phyloP scores from a whole-genome alignment of 2,797 vertebrate genomes.

The Orientallactaga sibirica region DNA sequence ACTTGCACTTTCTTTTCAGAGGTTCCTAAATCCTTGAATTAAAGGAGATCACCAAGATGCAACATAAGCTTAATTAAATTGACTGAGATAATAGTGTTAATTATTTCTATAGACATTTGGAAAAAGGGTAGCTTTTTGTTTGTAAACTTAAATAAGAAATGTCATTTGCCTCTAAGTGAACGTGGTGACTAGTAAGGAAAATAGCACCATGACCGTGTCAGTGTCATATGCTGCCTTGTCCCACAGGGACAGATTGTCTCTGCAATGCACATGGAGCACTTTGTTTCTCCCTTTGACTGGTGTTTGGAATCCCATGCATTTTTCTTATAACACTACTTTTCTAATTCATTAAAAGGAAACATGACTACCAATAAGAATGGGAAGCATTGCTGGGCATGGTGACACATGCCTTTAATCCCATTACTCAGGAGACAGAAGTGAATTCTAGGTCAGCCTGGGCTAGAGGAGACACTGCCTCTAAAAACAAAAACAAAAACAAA shows the following conservation, averaged over 20 bases:
- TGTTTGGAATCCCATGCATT: slow-evolving; percentile 62
- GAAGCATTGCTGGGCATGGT: slow-evolving; percentile 21
- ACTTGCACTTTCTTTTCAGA: background rate
- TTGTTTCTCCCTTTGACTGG: slow-evolving; percentile 52
- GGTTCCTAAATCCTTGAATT: slow-evolving; percentile 48
- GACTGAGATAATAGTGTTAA: slow-evolving; percentile 83
- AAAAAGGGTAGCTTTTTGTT: slow-evolving; percentile 85
- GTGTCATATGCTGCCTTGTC: slow-evolving; percentile 68
- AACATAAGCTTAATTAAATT: slow-evolving; percentile 69
- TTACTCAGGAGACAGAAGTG: no score
- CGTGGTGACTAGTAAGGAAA: slow-evolving; percentile 75
- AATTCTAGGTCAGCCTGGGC: no score
- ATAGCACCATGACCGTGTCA: background rate
- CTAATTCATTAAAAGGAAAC: slow-evolving; percentile 75
- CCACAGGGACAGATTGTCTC: slow-evolving; percentile 61
- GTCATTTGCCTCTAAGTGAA: slow-evolving; percentile 83
- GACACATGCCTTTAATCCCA: no score
- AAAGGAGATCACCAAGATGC: background rate
- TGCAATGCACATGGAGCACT: background rate
- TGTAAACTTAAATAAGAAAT: slow-evolving; percentile 78
- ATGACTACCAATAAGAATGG: slow-evolving; percentile 42
- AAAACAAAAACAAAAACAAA: no score
- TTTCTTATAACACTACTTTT: slow-evolving; percentile 67
- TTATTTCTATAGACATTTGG: slow-evolving; percentile 85
- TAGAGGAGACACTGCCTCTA: no score